Base-by-base conservation (phyloP, 2,113 vertebrate genomes). In the Chrysochloris asiatica region DNA sequence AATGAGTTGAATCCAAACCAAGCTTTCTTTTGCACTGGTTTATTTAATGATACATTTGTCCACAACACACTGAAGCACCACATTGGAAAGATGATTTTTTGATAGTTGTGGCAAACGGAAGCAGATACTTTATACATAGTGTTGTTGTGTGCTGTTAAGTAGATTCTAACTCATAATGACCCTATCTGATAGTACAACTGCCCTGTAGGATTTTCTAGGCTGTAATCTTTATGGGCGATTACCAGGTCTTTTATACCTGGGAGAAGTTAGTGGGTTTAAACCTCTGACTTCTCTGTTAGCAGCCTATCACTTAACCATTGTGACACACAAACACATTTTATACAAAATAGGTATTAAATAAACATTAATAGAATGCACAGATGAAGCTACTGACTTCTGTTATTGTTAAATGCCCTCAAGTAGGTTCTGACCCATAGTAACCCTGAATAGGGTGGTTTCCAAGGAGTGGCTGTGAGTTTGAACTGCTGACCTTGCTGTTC, bases 1-100 rank as follows among this genome's bases (percentile, higher is more conserved):
- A 90, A 76, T 72, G 73, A 92, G 33, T 50, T 41, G 82, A 94
- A 48, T 67, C 22, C 73, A 85, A 81, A 50, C 17, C 65, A 76
- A 52, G 47, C 28, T 82, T 90, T 87, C 63, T 89, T 87, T 89
- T 36, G 56, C 41, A 89, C 50, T 4, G 3, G 36, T 89, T 43
- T 33, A 45, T 95, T 96, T 97, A 95, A 94, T 94, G 86, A 59
- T 75, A 0, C 71, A 69, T 95, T 65, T 88, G 38, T 92, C 26
- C 76, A 82, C 79, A 80, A 17, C 6, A 61, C 47, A 82, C 2
- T 10, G 61, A 91, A 28, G n/a, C 36, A 71, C 83, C 65, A 61
- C 36, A 78, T 41, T n/a, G 54, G 13, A 88, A 78, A 65, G 33
- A 30, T 75, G 41, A 61, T 67, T 76, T 52, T 93, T 38, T 87